phyloP scores from a whole-genome alignment of 2,113 vertebrate species.

The Campylomormyrus numenius region DNA sequence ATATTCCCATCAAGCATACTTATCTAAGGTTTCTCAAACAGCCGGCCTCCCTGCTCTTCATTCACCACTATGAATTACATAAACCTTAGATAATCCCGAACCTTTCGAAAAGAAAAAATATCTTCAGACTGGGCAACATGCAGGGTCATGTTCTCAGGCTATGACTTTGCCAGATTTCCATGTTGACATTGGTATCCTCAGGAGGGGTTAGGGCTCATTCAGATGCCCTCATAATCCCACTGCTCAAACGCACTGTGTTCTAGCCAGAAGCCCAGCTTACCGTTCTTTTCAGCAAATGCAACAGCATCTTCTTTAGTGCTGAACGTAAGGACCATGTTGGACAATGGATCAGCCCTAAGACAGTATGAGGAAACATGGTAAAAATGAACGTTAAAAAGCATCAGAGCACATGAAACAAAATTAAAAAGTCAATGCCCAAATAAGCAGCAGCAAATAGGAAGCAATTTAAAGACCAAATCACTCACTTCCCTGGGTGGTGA shows the following conservation, averaged over 20 bases:
- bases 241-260: background rate
- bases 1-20: background rate
- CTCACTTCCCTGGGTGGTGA: background rate
- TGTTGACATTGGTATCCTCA: background rate
- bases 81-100: background rate
- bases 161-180: background rate
- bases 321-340: constrained; percentile 83
- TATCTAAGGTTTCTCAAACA: background rate
- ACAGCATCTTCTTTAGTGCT: constrained; percentile 83
- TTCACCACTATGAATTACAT: background rate
- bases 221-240: background rate
- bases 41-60: background rate
- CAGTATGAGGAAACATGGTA: background rate
- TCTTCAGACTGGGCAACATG: background rate
- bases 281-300: constrained; percentile 96
- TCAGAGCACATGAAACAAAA: background rate
- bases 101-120: background rate
- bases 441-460: background rate
- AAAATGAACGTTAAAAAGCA: background rate
- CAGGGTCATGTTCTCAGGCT: background rate
- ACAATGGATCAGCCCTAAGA: constrained; percentile 84
- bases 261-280: constrained; percentile 49
- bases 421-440: background rate
- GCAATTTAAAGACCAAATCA: background rate
- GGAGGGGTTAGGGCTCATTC: background rate